Evolutionary conservation across 2,888 invertebrate species (phyloP), one percentile per base, ranked within the genome.

Genomic region (Julus scandinavius): DNA sequence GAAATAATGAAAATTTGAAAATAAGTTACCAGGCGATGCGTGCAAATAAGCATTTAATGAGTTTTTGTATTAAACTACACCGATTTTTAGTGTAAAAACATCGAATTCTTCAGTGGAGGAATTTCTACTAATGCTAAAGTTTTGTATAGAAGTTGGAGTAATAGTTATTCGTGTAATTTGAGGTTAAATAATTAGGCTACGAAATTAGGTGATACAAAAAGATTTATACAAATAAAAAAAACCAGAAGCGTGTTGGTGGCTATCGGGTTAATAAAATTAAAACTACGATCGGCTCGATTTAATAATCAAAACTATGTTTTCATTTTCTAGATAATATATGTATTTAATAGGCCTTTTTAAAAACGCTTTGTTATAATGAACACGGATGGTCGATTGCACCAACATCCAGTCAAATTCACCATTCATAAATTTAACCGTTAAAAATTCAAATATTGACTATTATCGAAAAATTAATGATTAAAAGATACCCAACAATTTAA

Each of bases 1-100:
- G 63, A 63, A 63, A 63, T 63, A 63, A 63, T 63, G 63, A 63
- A 63, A 63, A n/a, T 63, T 63, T 20, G 63, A 63, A 45, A 63
- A 63, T 20, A 63, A 63, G 20, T 63, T 63, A 20, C 63, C 63
- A 63, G 63, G n/a, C 63, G 63, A 63, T n/a, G 63, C 63, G 63
- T 54, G 54, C 54, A 54, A 54, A 54, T 54, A 54, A 15, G 17
- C 1, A n/a, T 63, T 72, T 72, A 72, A 29, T 29, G 72, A 11
- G 72, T 72, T 38, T 72, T 72, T 72, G 29, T 13, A 11, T 29
- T 7, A 29, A 72, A n/a, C 29, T 29, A 7, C 29, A 9, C 7
- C 4, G 9, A 29, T 9, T 9, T 63, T 29, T 29, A 20, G 5
- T 29, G 29, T 29, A 72, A 72, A 72, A 72, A 72, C 72, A 72